Evolutionary conservation across 1,140 invertebrate species (phyloP).

Genomic region (Batillaria attramentaria): DNA sequence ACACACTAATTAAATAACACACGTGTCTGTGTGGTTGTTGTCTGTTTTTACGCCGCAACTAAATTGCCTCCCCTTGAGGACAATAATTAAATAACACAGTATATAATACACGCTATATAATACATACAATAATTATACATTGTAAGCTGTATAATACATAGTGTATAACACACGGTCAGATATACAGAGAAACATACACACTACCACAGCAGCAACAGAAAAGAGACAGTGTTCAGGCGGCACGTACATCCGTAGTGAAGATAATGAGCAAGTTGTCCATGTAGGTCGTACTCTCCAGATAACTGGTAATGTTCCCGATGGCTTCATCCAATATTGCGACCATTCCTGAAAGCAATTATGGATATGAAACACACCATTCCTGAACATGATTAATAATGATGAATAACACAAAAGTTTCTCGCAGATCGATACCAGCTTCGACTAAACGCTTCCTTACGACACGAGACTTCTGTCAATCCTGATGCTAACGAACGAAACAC

Average conservation of each 20-base stretch:
- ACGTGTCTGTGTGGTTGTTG: too few relatives aligned
- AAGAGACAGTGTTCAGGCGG: too few relatives aligned
- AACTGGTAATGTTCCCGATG: background rate
- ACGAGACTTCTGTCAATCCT: too few relatives aligned
- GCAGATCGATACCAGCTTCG: background rate
- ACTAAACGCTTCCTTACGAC: background rate
- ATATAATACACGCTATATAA: too few relatives aligned
- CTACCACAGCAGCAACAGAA: too few relatives aligned
- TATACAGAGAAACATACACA: background rate
- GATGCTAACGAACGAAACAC: too few relatives aligned
- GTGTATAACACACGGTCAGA: background rate
- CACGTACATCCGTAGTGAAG: conserved; percentile 4
- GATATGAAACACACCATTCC: background rate
- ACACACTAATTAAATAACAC: too few relatives aligned
- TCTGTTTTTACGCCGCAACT: too few relatives aligned
- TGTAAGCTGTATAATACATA: background rate
- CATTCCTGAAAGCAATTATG: background rate
- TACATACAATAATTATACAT: too few relatives aligned
- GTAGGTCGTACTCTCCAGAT: background rate
- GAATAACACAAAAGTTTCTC: background rate
- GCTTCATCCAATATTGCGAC: background rate
- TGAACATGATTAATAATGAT: background rate
- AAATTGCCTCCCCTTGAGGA: too few relatives aligned
- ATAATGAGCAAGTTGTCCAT: conserved; percentile 4
- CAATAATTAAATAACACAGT: too few relatives aligned